Percentiles rank a stretch among this genome's conserved stretches.
Evolutionary conservation across 2,888 invertebrate genomes (phyloP).

Genomic region (Fragum fragum): DNA sequence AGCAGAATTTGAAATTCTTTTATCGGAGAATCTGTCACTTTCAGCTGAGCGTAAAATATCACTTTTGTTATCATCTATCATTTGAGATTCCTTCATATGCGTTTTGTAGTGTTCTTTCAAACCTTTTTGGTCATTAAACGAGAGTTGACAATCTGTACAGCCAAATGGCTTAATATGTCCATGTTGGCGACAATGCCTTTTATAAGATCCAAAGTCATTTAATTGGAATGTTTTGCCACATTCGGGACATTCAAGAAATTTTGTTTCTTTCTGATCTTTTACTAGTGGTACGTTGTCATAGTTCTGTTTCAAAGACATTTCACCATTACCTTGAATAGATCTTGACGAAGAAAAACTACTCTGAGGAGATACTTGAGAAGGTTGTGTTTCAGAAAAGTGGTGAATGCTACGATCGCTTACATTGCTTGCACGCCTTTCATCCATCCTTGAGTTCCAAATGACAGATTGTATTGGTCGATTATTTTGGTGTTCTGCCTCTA

Average conservation of each 20-base stretch:
- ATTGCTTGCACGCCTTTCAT: not conserved
- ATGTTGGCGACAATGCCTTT: conserved; percentile 82
- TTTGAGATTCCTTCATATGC: conserved; percentile 56
- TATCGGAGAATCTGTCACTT: not conserved
- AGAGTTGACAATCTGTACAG: conserved; percentile 74
- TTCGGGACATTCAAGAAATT: conserved; percentile 79
- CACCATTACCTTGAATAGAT: not conserved
- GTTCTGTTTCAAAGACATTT: not conserved
- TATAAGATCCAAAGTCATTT: conserved; percentile 84
- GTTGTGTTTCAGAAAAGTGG: conserved; percentile 2
- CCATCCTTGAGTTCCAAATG: not conserved
- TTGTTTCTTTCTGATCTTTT: conserved; percentile 57
- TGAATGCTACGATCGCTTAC: not conserved
- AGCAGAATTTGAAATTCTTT: conserved; percentile 41
- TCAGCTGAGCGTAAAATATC: not conserved
- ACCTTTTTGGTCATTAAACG: conserved; percentile 69
- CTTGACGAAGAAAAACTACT: not conserved
- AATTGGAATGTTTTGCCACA: conserved; percentile 82
- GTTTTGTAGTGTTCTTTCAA: conserved; percentile 68
- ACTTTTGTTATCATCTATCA: conserved; percentile 2
- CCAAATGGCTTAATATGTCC: conserved; percentile 72
- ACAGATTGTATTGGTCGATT: not conserved
- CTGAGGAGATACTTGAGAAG: not conserved
- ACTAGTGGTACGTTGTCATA: not conserved
- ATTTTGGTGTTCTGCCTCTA: not conserved